These are phyloP conservation scores for Dicaeum eximium DNA, from an alignment of 2,113 vertebrate genomes.

Conservation along the genomic window DNA sequence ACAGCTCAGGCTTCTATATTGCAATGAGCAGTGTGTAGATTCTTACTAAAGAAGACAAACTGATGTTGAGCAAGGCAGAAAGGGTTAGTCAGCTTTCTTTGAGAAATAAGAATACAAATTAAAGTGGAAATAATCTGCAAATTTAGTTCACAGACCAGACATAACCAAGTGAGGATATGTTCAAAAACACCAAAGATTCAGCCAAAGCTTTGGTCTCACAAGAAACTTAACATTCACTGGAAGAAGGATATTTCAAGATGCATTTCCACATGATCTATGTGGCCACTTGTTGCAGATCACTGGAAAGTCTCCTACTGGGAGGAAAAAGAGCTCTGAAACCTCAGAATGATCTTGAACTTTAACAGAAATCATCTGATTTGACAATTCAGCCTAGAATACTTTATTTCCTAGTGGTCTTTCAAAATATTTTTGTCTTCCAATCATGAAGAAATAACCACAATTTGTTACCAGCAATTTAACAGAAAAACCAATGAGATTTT, in stretches of 20 bases:
- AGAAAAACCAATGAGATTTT: not conserved
- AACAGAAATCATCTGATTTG: not conserved
- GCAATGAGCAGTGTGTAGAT: not conserved
- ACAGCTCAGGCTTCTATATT: not conserved
- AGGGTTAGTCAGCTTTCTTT: not conserved
- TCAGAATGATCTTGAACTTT: not conserved
- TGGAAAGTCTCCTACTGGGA: not conserved
- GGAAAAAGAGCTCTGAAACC: not conserved
- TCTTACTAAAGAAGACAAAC: not conserved
- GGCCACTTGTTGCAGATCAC: not conserved
- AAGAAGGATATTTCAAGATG: not conserved
- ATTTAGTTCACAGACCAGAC: not conserved
- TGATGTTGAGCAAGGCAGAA: not conserved
- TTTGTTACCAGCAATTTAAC: not conserved
- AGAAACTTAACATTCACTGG: not conserved
- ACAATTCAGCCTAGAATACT: not conserved
- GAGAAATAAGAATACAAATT: not conserved
- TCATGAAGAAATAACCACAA: not conserved
- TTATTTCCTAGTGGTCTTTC: not conserved
- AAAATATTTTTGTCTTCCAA: not conserved
- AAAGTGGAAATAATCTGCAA: not conserved
- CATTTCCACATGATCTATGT: rapidly evolving
- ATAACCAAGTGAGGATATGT: not conserved
- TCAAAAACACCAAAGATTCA: not conserved
- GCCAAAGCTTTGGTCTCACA: not conserved